Percentiles rank a stretch among this genome's conserved stretches.
phyloP scores from a whole-genome alignment of 35 echinoderm and acorn worm species.

The Apostichopus californicus region DNA sequence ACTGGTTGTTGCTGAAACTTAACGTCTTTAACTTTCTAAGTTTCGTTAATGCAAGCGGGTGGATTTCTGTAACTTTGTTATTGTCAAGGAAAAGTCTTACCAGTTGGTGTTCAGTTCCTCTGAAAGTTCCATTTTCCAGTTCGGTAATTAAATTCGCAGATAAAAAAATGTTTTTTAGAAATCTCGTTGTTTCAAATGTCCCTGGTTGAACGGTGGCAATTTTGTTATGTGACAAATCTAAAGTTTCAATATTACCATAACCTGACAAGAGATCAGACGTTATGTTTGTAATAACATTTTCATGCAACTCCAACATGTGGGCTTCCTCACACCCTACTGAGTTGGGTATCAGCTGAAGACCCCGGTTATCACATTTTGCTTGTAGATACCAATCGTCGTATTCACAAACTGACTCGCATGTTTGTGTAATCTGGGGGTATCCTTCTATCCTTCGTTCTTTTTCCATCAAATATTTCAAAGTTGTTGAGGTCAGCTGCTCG shows the following conservation, averaged over 20 bases:
- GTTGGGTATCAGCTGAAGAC: neutral
- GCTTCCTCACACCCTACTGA: constrained; percentile 1
- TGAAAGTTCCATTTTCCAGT: neutral
- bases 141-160: too few species aligned
- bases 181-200: neutral
- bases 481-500: neutral
- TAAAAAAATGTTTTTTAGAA: neutral
- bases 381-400: constrained; percentile 11
- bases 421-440: neutral
- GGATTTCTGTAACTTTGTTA: neutral
- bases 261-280: neutral
- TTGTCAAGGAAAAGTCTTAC: neutral
- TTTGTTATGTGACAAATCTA: neutral
- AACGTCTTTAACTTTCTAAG: neutral
- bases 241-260: neutral
- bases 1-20: neutral
- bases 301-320: constrained; percentile 5
- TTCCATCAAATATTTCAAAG: neutral
- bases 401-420: neutral
- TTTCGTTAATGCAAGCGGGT: neutral
- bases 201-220: neutral
- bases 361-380: neutral
- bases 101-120: neutral
- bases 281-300: neutral
- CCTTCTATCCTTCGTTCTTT: neutral